Evolutionary conservation across 2,113 vertebrate genomes (phyloP), one percentile per base, ranked within the genome.

Genomic region (Hemibates koningsi): DNA sequence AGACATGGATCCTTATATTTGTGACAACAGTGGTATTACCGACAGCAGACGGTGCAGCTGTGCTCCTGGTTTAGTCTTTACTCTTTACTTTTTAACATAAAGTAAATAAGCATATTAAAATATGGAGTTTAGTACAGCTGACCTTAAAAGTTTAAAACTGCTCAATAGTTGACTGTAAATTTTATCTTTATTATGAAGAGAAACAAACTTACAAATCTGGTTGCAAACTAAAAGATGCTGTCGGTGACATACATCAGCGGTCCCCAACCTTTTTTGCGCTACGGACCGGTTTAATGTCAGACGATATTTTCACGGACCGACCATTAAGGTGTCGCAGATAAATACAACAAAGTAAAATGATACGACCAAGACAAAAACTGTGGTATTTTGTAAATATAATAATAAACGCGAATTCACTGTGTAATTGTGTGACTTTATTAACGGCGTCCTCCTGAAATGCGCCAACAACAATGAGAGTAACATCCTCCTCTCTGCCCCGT

Each of bases 301-400:
- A 3, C 1, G 4, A 16, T 59, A 29, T 59, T 29, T 59, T 59
- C 0, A 59, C 5, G 0, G 27, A 59, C 1, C 5, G 7, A 0
- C 59, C 59, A 19, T 63, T 19, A 63, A 19, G 29, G 59, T 63
- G 59, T 63, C 5, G 5, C 29, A 1, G 0, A 61, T 61, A 34
- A 61, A 19, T 1, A 34, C 29, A 34, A 61, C 57, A 61, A 61
- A 34, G 19, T 61, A 61, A 61, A 34, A 61, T 61, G 29, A 34
- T 34, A 6, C 8, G 0, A 61, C 57, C 14, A 0, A 34, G 57
- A 61, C 29, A 34, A 0, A 61, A 61, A 61, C 1, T 11, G 27
- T 59, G 57, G 59, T 63, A 63, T 34, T 19, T 63, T 63, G 5
- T 34, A 63, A 63, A 6, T 63, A 34, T 1, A 34, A 63, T 63